Base-by-base conservation (phyloP, 2,888 invertebrate genomes). In the Craniophora ligustri region DNA sequence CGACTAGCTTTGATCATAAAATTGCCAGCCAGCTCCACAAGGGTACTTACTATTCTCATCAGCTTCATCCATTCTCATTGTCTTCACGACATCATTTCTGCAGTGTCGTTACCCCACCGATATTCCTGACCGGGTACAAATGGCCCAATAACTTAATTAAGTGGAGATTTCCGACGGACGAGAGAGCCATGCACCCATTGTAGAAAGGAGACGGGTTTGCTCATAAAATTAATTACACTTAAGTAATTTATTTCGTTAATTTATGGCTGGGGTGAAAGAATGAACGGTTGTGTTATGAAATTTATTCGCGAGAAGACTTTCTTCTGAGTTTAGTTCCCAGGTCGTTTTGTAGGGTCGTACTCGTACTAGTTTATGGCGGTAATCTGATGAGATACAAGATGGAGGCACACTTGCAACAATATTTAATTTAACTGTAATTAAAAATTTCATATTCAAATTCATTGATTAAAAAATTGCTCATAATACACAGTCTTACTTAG, bases 101-200 rank as follows among this genome's bases (percentile, higher is more conserved):
- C 19, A 45, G 26, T 13, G 42, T 40, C 59, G 41, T 48, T 50
- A 36, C 21, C 35, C 55, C 38, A 58, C 50, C 65, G 59, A 67
- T 73, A 76, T 72, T 65, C 68, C 73, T 64, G 72, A 56, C 47
- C 69, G 47, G 72, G 69, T 70, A 78, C 81, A 84, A 26, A 82
- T 82, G 69, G 78, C 50, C 73, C 82, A 80, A 84, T 86, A 85
- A 85, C 67, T 86, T 86, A 84, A 86, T 86, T 86, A 85, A 82
- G 78, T 76, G 67, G 75, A 78, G 74, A 84, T 80, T 84, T 85
- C 84, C 83, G 68, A 32, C 49, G 55, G 54, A 53, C 46, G 41
- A 39, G 56, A 42, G 54, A 40, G 45, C n/a, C 44, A 34, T 45
- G 46, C 54, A 40, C 49, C 30, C 70, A 66, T 35, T 60, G 60